Evolutionary conservation across 2,797 vertebrate genomes (phyloP), one percentile per base, ranked within the genome.

Genomic region (Fistularia tabacaria): DNA sequence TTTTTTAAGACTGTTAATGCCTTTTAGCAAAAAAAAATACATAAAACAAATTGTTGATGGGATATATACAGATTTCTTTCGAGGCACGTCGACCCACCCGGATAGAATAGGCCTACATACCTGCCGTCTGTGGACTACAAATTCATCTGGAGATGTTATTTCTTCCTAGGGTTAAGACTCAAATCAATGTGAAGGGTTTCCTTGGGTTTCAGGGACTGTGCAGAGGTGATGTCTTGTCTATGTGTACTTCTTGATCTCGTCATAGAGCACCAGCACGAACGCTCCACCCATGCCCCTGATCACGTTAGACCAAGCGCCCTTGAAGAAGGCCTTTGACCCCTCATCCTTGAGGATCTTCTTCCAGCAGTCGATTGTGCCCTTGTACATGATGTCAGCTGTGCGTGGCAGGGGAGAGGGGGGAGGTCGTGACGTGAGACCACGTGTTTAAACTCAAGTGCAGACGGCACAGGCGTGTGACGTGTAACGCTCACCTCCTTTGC

Each of bases 291-390:
- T 95, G 84, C 97, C 97, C 92, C 97, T 92, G 89, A 99, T 82
- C 72, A 99, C 97, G 13, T 99, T 99, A 60, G 97, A 99, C 97
- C 95, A 99, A 81, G 97, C 97, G 12, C 97, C 97, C 89, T 99
- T 99, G 89, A 99, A 99, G 91, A 99, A 99, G 7, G 97, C 97
- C 38, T 85, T 94, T 73, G 54, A 1, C 74, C 97, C 97, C 87
- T 99, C 97, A 14, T 99, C 94, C 87, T 97, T 97, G 0, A 89
- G 45, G 76, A 99, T 99, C 92, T 98, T 99, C 91, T 14, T 96
- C 97, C 97, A 98, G 90, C 96, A 99, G 77, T 99, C 95, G 9
- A 99, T 81, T 86, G 97, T 99, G 86, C 97, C 96, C 74, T 87
- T 92, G 87, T 99, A 99, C 97, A 99, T 99, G 82, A 99, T 99